Evolutionary conservation across 2,797 vertebrate genomes (phyloP).

Genomic region (Peromyscus aztecus): DNA sequence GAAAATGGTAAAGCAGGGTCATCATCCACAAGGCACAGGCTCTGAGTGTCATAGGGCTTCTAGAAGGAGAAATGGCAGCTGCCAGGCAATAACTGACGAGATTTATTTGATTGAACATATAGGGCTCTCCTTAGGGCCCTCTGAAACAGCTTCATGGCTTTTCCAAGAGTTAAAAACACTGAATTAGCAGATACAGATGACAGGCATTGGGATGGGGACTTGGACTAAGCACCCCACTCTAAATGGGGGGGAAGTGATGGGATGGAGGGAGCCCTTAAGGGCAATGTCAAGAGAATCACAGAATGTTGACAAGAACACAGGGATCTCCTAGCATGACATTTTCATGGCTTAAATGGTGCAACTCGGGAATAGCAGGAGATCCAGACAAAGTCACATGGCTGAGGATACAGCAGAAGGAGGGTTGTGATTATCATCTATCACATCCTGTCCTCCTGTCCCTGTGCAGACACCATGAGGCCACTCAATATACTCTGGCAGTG

Average conservation of each 20-base stretch:
- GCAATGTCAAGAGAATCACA: neutral
- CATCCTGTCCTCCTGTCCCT: neutral
- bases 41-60: neutral
- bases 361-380: neutral
- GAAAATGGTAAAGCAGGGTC: neutral
- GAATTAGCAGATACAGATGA: constrained; percentile 7
- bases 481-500: too few species aligned
- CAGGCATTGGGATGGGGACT: neutral
- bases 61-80: constrained; percentile 34
- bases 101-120: constrained; percentile 57
- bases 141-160: constrained; percentile 44
- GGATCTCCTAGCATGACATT: neutral
- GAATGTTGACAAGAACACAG: neutral
- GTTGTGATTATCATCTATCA: neutral
- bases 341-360: neutral
- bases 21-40: neutral
- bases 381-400: neutral
- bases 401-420: neutral
- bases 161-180: neutral
- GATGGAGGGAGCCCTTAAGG: neutral
- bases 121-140: constrained; percentile 29
- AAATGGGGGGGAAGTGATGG: neutral
- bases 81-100: neutral
- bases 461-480: accelerated
- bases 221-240: neutral